Evolutionary conservation across 2,113 vertebrate genomes (phyloP).

Genomic region (Terrapene triunguis): DNA sequence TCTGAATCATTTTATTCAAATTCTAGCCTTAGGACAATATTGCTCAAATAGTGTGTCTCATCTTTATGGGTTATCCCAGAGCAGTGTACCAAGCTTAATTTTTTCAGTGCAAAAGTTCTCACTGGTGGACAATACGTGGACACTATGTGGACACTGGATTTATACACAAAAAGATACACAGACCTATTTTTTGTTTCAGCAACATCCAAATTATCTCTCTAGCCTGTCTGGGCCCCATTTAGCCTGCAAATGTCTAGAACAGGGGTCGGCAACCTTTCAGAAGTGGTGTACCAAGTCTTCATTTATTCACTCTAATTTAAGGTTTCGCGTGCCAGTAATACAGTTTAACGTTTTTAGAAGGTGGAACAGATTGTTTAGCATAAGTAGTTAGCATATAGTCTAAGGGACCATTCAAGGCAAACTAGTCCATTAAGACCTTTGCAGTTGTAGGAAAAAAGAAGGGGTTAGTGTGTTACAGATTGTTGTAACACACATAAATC

Average conservation of each 20-base stretch:
- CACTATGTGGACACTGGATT: background rate
- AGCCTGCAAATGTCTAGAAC: background rate
- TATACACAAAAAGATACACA: background rate
- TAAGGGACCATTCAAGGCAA: too few species aligned
- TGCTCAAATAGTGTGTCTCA: background rate
- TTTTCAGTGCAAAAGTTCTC: background rate
- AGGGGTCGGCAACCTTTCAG: too few species aligned
- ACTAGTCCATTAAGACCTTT: too few species aligned
- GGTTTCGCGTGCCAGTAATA: too few species aligned
- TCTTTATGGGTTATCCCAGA: background rate
- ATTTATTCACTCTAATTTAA: too few species aligned
- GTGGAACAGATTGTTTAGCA: too few species aligned
- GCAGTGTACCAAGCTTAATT: background rate
- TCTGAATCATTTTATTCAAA: background rate
- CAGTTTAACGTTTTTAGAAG: too few species aligned
- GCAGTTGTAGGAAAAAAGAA: too few species aligned
- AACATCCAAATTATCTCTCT: background rate
- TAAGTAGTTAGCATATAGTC: too few species aligned
- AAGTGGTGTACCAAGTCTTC: too few species aligned
- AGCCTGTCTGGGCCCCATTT: background rate
- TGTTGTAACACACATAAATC: too few species aligned
- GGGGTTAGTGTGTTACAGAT: too few species aligned
- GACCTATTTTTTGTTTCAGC: background rate
- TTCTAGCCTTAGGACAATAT: background rate
- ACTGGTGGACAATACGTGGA: background rate